Conservation (phyloP, 2,888 invertebrate species). For the Standfussiana lucernea region DNA sequence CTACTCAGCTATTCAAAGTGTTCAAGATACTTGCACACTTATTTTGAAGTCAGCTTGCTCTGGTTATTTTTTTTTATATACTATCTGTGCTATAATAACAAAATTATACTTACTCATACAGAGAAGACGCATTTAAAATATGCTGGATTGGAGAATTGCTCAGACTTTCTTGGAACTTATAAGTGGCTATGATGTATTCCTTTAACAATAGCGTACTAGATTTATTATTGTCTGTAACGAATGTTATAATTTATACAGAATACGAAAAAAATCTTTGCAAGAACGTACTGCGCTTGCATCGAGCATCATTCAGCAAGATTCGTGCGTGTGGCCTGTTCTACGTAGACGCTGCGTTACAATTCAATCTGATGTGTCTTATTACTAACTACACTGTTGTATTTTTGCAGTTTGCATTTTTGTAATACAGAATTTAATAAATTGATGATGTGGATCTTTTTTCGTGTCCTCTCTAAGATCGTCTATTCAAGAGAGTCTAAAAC, state of each 20-base stretch:
- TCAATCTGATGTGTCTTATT: not conserved
- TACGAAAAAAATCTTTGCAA: conserved; percentile 14
- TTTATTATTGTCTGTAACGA: not conserved
- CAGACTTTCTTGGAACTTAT: not conserved
- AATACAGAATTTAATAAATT: not conserved
- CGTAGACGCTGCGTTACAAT: conserved; percentile 6
- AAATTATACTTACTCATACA: not conserved
- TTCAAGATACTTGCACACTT: conserved; percentile 28
- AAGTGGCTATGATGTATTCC: not conserved
- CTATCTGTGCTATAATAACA: not conserved
- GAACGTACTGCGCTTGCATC: conserved; percentile 2
- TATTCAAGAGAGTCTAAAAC: too few relatives aligned
- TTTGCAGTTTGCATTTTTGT: conserved; percentile 16
- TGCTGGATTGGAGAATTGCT: too few relatives aligned
- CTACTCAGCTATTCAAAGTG: conserved; percentile 29
- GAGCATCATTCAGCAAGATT: conserved; percentile 10
- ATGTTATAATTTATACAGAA: conserved; percentile 12
- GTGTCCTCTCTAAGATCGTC: too few relatives aligned
- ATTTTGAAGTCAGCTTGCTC: conserved; percentile 15
- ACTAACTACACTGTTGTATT: conserved; percentile 12
- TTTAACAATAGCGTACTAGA: not conserved
- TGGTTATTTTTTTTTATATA: conserved; percentile 16
- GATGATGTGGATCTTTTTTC: not conserved
- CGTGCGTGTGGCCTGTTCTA: not conserved
- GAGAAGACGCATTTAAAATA: not conserved